A percentile compares a stretch with the other conserved stretches of the same genome.
Evolutionary conservation across 2,888 invertebrate genomes (phyloP).

Genomic region (Miltochrista miniata): DNA sequence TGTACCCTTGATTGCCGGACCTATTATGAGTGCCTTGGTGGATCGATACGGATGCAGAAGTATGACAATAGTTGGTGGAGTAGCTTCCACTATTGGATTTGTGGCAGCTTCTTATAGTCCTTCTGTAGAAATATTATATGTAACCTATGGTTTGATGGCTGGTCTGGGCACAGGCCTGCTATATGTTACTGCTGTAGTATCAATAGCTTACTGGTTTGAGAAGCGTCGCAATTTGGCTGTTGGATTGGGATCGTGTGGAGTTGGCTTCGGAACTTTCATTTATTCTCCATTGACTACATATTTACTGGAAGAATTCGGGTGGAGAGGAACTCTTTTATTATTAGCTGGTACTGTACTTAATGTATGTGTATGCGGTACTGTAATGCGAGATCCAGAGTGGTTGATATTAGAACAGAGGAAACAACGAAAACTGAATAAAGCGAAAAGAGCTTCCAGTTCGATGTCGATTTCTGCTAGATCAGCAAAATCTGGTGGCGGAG

Average conservation of each 20-base stretch:
- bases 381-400: constrained; percentile 96
- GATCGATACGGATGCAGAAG: constrained; percentile 92
- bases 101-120: constrained; percentile 88
- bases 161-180: constrained; percentile 93
- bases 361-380: constrained; percentile 92
- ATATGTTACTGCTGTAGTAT: constrained; percentile 95
- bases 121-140: constrained; percentile 89
- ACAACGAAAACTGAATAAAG: constrained; percentile 75
- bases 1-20: constrained; percentile 93
- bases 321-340: constrained; percentile 91
- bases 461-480: constrained; percentile 80
- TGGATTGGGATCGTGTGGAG: constrained; percentile 94
- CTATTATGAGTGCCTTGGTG: constrained; percentile 92
- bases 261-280: constrained; percentile 94
- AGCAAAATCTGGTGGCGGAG: constrained; percentile 77
- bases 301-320: constrained; percentile 89
- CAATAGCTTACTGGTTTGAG: constrained; percentile 97
- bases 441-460: constrained; percentile 79
- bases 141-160: constrained; percentile 93
- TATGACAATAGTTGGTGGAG: constrained; percentile 89
- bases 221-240: constrained; percentile 93
- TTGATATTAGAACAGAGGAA: constrained; percentile 86
- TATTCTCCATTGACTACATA: constrained; percentile 93
- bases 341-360: constrained; percentile 93
- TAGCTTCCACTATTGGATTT: constrained; percentile 90